Base-by-base conservation (phyloP, 2,888 invertebrate genomes). In the Ariolimax columbianus region DNA sequence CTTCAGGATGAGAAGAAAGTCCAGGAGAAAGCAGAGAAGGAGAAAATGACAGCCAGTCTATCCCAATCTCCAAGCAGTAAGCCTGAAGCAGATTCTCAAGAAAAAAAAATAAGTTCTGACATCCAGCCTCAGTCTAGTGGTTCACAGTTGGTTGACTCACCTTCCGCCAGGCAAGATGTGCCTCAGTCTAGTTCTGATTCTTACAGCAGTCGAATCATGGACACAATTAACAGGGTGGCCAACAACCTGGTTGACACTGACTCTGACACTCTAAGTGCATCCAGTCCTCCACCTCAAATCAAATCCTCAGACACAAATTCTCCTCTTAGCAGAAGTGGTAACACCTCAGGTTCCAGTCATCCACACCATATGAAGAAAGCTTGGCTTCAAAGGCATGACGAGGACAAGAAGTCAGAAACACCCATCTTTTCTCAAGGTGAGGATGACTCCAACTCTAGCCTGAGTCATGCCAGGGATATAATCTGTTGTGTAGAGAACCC, bases 381-480 rank as follows among this genome's bases (percentile, higher is more conserved):
- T 4, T 97, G 97, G 97, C 95, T 98, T 30, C 97, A 97, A 93
- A 95, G 97, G 92, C 97, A 97, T 94, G 94, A 94, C 86, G 93
- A 94, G 88, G 93, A 93, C 86, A 92, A 92, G 86, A 90, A 89
- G 82, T 90, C 89, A 80, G 85, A 79, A 19, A 89, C 89, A 33
- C 88, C 88, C 6, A 81, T 84, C 66, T 75, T 83, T 23, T 75
- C 81, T 23, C 77, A 79, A 70, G 81, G 72, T 47, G 85, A 92
- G 86, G 92, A 92, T 36, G 91, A 91, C 51, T 86, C 86, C 33
- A 86, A 87, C 68, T 73, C 70, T 33, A 38, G 84, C 40, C 51
- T 80, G 47, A 68, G 59, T 30, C 82, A 77, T n/a, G n/a, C 85
- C 51, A 79, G 80, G 59, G 85, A 85, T 81, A 77, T 75, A 17